Percentiles rank a stretch among this genome's conserved stretches.
phyloP scores from a whole-genome alignment of 1,140 invertebrate genomes.

The Meloidogyne floridensis region DNA sequence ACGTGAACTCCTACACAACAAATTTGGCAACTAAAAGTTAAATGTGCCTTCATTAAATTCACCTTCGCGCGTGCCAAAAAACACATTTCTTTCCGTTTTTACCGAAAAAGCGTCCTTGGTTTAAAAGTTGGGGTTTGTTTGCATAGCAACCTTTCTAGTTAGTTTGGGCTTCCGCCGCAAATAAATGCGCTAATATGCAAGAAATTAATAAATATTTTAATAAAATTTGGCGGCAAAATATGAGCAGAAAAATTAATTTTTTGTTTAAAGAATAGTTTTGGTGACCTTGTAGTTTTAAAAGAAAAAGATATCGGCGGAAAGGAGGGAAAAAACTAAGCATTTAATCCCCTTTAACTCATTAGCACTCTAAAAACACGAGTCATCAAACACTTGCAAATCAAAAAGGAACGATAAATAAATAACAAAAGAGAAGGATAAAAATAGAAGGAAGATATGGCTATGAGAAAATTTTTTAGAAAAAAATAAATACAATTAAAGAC shows the following conservation, averaged over 20 bases:
- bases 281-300: neutral
- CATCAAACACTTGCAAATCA: neutral
- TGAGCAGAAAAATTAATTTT: neutral
- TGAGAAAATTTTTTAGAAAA: slow-evolving; percentile 17
- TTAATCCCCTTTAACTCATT: slow-evolving; percentile 7
- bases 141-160: neutral
- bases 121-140: slow-evolving; percentile 1
- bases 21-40: no score
- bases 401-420: neutral
- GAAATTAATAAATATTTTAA: neutral
- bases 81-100: no score
- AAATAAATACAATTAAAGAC: neutral
- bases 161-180: slow-evolving; percentile 1
- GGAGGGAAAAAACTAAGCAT: neutral
- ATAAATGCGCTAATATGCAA: slow-evolving; percentile 9
- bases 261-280: neutral
- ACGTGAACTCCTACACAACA: no score
- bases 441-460: neutral
- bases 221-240: slow-evolving; percentile 4
- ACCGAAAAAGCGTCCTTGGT: neutral
- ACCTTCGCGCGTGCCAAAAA: no score
- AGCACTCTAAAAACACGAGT: neutral
- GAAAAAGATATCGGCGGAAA: neutral
- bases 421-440: neutral
- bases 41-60: no score